Base-by-base conservation (phyloP, 2,888 invertebrate species). In the Falcaria lacertinaria region DNA sequence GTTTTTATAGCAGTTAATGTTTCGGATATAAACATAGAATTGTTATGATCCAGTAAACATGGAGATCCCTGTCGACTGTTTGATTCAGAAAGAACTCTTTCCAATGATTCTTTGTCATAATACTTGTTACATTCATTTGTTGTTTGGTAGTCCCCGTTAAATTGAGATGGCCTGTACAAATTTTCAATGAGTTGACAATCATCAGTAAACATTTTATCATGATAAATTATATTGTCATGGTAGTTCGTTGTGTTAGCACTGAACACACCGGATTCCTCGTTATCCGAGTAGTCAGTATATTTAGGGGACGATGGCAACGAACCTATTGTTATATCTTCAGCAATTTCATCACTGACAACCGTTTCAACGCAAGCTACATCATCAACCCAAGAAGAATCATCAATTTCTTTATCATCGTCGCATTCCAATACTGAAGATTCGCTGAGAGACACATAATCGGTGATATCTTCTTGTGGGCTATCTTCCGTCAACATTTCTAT, bases 321-420 rank as follows among this genome's bases (percentile, higher is more conserved):
- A 57, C 73, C 74, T 39, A 79, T 74, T 47, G 71, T 68, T 43
- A 80, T 69, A 50, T 86, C 77, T 65, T 84, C 86, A 25, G 73
- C 77, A 33, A 85, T 67, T 43, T 89, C 83, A 36, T 89, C 89
- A 51, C 78, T 84, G 17, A 84, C 77, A 44, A 90, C 80, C 16
- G 88, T 89, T 67, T 90, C 89, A 33, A 86, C 72, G 59, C 85
- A 88, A 32, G 75, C 88, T 13, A 89, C 75, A 52, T 88, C 83
- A 42, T 87, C 84, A 28, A 89, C 77, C 90, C 90, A 90, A 22
- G 81, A 90, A 22, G 81, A 57, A 43, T 77, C 76, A 50, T 71
- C 74, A 32, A 65, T 45, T 2, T 60, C 39, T 52, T 74, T 75
- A 47, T 73, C 72, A 45, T 71, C 66, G 17, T 63, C 48, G 49